A percentile compares a stretch with the other conserved stretches of the same genome.
Conservation (phyloP, 2,113 vertebrate genomes). For the Fulica atra region DNA sequence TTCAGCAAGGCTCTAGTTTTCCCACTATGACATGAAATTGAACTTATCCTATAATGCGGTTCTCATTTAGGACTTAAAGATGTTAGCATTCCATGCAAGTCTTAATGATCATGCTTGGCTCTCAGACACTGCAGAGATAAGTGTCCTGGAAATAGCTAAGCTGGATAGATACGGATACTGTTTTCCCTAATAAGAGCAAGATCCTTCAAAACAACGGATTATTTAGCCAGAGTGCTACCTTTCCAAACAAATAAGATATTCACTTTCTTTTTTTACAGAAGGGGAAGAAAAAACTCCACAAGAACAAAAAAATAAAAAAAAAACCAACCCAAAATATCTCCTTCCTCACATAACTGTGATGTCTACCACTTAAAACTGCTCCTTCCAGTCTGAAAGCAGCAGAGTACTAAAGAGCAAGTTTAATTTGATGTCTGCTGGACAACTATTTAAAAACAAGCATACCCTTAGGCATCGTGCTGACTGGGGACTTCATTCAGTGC, state of each 20-base stretch:
- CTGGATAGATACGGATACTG: not conserved
- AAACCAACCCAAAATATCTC: not conserved
- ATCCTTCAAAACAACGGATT: not conserved
- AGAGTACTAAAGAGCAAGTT: not conserved
- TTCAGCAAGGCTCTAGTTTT: slow-evolving; percentile 37
- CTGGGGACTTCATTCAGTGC: not conserved
- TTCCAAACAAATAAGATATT: slow-evolving; percentile 12
- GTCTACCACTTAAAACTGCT: not conserved
- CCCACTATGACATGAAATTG: slow-evolving; percentile 24
- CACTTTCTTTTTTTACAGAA: not conserved
- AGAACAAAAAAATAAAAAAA: not conserved
- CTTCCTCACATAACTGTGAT: not conserved
- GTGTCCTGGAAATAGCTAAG: slow-evolving; percentile 23
- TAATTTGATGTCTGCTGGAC: not conserved
- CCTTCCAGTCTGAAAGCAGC: not conserved
- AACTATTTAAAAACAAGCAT: not conserved
- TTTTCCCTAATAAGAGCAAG: not conserved
- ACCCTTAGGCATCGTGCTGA: not conserved
- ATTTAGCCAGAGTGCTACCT: slow-evolving; percentile 10
- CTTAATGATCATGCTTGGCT: slow-evolving; percentile 4
- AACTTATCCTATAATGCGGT: not conserved
- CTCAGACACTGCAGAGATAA: slow-evolving; percentile 40
- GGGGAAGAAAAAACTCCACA: not conserved
- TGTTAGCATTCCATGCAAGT: not conserved
- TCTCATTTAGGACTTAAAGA: slow-evolving; percentile 34